Percentiles rank a stretch among this genome's conserved stretches.
These are phyloP conservation scores for Penaeus monodon DNA, from an alignment of 2,888 invertebrate species.

Conservation along the genomic window DNA sequence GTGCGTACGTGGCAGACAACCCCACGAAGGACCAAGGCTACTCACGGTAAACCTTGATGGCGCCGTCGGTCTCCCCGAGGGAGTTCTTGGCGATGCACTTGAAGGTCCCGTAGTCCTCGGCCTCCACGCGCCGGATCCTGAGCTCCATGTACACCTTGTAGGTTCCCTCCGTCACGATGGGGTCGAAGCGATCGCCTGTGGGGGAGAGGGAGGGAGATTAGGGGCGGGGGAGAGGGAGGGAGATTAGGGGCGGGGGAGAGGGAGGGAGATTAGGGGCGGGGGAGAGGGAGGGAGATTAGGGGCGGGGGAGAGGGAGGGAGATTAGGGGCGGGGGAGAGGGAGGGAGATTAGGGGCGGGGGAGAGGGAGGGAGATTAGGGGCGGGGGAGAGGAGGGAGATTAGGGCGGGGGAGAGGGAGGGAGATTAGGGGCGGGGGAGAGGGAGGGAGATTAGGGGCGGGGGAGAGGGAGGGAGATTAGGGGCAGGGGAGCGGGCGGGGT, in stretches of 20 bases:
- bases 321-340: not conserved
- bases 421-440: too few relatives aligned
- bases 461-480: not conserved
- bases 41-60: slow-evolving; percentile 57
- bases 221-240: not conserved
- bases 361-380: not conserved
- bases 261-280: not conserved
- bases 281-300: not conserved
- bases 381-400: too few relatives aligned
- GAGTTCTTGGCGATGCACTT: slow-evolving; percentile 61
- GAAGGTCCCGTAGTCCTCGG: slow-evolving; percentile 50
- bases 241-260: not conserved
- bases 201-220: not conserved
- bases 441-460: too few relatives aligned
- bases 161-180: slow-evolving; percentile 55
- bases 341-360: not conserved
- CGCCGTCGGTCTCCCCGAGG: slow-evolving; percentile 58
- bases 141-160: slow-evolving; percentile 63
- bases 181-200: slow-evolving; percentile 55
- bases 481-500: not conserved
- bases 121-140: slow-evolving; percentile 44
- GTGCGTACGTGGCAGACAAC: not conserved
- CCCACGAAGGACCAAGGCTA: not conserved
- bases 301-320: not conserved
- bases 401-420: not conserved